These are phyloP conservation scores for Triplophysa rosa DNA, from an alignment of 2,113 vertebrate species.

Conservation along the genomic window DNA sequence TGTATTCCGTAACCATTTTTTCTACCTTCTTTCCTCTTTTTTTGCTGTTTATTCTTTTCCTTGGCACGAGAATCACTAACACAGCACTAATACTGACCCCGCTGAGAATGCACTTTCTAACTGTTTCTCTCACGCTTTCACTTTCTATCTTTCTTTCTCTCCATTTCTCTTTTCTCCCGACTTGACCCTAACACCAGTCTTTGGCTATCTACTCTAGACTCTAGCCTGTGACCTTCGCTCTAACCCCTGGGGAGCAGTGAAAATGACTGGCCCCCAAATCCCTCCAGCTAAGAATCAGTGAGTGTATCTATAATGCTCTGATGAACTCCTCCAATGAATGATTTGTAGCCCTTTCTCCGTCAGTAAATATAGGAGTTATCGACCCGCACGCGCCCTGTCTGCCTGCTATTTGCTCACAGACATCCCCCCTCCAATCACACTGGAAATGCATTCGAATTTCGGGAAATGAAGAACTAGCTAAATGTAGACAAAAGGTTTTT, in stretches of 20 bases:
- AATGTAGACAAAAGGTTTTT: not conserved
- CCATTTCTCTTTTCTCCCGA: conserved; percentile 1
- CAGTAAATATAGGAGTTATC: conserved; percentile 61
- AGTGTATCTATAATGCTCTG: conserved; percentile 60
- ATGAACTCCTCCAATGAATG: conserved; percentile 68
- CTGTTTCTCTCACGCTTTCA: conserved; percentile 19
- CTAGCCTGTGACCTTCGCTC: conserved; percentile 43
- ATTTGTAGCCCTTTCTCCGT: conserved; percentile 53
- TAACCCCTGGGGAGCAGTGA: conserved; percentile 41
- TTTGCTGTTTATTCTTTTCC: conserved; percentile 52
- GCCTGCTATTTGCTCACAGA: conserved; percentile 54
- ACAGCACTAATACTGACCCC: conserved; percentile 60
- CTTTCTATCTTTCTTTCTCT: conserved; percentile 13
- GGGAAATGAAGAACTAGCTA: conserved; percentile 39
- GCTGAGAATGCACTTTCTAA: conserved; percentile 54
- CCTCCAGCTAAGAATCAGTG: conserved; percentile 48
- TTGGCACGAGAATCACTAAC: conserved; percentile 58
- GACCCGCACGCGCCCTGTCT: conserved; percentile 48
- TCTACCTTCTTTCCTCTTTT: conserved; percentile 23
- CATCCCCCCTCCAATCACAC: conserved; percentile 26
- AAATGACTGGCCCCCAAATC: conserved; percentile 47
- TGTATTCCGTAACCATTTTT: conserved; percentile 36
- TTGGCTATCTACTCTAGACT: conserved; percentile 30
- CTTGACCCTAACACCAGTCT: conserved; percentile 40
- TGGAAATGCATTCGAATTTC: conserved; percentile 36